phyloP scores from a whole-genome alignment of 2,113 vertebrate genomes.

The Pseudopipra pipra region DNA sequence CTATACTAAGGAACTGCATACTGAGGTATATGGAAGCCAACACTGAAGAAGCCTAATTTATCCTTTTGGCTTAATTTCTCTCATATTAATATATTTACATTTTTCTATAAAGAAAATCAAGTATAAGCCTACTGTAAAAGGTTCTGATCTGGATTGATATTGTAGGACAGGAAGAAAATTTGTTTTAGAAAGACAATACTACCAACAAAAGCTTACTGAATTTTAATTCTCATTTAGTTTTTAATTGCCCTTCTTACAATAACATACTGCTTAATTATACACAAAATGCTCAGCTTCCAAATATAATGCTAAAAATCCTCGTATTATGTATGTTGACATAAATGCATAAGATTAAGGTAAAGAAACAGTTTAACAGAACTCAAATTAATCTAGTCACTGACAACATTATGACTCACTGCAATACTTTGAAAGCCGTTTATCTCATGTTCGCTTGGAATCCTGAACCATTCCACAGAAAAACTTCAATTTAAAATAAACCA shows the following conservation, averaged over 20 bases:
- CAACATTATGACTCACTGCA: slow-evolving; percentile 4
- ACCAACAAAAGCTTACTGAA: neutral
- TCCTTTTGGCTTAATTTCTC: neutral
- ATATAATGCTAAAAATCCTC: neutral
- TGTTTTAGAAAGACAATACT: neutral
- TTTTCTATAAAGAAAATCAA: neutral
- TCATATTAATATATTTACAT: neutral
- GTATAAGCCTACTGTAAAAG: neutral
- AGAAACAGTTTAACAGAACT: neutral
- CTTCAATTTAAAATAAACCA: slow-evolving; percentile 62
- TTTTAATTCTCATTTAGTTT: slow-evolving; percentile 10
- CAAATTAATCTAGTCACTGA: slow-evolving; percentile 1
- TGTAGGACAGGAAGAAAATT: neutral
- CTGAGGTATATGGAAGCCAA: neutral
- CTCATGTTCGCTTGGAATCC: neutral
- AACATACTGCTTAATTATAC: neutral
- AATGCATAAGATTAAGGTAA: neutral
- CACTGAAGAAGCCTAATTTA: neutral
- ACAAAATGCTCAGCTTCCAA: neutral
- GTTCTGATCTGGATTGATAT: neutral
- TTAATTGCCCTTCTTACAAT: neutral
- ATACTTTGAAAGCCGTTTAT: slow-evolving; percentile 32
- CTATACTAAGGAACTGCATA: neutral
- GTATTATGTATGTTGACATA: neutral
- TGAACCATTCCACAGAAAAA: neutral